These are phyloP conservation scores for Boloria euphrosyne DNA, from an alignment of 2,888 invertebrate genomes.

Conservation along the genomic window DNA sequence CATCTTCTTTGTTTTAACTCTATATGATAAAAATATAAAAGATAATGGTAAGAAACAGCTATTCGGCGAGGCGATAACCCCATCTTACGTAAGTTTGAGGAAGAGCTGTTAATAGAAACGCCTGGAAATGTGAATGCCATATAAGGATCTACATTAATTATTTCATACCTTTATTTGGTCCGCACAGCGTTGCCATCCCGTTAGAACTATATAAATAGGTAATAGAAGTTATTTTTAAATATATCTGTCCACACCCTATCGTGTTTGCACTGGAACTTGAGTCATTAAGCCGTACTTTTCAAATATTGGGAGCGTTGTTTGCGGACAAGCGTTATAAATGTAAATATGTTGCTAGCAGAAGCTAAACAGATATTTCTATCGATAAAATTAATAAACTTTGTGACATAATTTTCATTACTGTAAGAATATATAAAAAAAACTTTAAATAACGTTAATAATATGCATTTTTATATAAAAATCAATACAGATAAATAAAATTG, in stretches of 20 bases:
- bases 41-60: constrained; percentile 54
- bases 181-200: constrained; percentile 25
- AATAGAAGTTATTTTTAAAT: constrained; percentile 31
- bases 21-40: constrained; percentile 58
- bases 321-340: constrained; percentile 15
- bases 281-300: constrained; percentile 25
- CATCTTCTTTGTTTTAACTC: constrained; percentile 49
- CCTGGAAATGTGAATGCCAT: constrained; percentile 23
- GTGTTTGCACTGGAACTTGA: constrained; percentile 24
- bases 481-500: too few relatives aligned
- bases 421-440: too few relatives aligned
- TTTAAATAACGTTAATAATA: too few relatives aligned
- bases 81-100: constrained; percentile 39
- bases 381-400: not conserved
- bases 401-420: not conserved
- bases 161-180: constrained; percentile 32
- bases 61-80: constrained; percentile 58
- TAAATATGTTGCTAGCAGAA: constrained; percentile 29
- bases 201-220: constrained; percentile 32
- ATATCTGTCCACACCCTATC: constrained; percentile 36
- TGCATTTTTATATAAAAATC: too few relatives aligned
- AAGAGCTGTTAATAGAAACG: constrained; percentile 34
- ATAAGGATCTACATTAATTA: constrained; percentile 16
- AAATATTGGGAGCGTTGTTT: constrained; percentile 39
- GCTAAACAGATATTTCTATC: constrained; percentile 15